Percentiles rank a stretch among this genome's conserved stretches.
phyloP scores from a whole-genome alignment of 2,888 invertebrate genomes.

The Cephus rjabovi region DNA sequence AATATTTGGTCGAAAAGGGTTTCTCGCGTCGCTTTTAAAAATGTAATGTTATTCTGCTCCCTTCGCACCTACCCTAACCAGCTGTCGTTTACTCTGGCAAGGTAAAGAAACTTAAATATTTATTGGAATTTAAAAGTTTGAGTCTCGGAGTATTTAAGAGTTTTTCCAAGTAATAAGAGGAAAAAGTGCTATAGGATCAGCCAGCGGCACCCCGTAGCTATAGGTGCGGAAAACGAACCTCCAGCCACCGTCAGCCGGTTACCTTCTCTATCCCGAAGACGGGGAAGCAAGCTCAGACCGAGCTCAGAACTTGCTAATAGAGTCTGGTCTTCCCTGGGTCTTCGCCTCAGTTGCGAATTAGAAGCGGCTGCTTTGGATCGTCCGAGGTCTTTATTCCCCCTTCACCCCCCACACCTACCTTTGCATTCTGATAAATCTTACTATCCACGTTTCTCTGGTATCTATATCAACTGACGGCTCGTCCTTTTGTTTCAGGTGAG shows the following conservation, averaged over 20 bases:
- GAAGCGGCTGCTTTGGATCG: neutral
- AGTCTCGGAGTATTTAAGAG: slow-evolving; percentile 56
- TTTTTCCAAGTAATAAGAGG: slow-evolving; percentile 55
- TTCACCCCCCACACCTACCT: neutral
- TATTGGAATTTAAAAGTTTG: slow-evolving; percentile 62
- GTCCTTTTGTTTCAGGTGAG: neutral
- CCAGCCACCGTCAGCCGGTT: neutral
- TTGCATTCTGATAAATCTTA: neutral
- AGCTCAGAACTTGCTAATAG: slow-evolving; percentile 4
- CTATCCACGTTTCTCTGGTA: neutral
- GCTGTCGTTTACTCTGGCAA: neutral
- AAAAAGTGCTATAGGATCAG: slow-evolving; percentile 12
- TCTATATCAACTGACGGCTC: neutral
- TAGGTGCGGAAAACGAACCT: slow-evolving; percentile 19
- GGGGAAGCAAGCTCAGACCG: neutral
- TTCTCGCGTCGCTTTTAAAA: neutral
- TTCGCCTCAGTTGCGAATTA: neutral
- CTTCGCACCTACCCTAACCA: neutral
- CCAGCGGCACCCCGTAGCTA: slow-evolving; percentile 15
- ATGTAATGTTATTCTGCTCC: neutral
- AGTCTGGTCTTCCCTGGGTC: neutral
- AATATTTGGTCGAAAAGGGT: slow-evolving; percentile 17
- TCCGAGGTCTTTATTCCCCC: neutral
- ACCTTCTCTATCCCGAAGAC: neutral
- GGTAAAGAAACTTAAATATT: slow-evolving; percentile 55